These are phyloP conservation scores for Tachystola acroxantha DNA, from an alignment of 2,888 invertebrate species.

Conservation along the genomic window DNA sequence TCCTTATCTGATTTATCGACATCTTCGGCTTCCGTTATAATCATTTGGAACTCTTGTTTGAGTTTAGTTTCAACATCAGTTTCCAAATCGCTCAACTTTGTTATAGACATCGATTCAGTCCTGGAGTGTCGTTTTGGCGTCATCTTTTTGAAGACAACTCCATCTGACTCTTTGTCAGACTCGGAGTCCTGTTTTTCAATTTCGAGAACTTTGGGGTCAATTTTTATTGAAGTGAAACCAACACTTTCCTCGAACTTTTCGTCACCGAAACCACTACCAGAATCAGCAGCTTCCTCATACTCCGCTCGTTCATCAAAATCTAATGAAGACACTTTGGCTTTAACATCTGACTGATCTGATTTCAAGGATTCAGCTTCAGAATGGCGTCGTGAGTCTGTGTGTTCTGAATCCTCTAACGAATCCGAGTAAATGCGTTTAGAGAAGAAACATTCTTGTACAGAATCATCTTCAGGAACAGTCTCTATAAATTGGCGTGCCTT, in stretches of 20 bases:
- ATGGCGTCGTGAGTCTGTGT: constrained; percentile 68
- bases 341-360: constrained; percentile 71
- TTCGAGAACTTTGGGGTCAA: constrained; percentile 47
- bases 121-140: constrained; percentile 67
- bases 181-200: constrained; percentile 59
- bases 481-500: constrained; percentile 75
- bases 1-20: constrained; percentile 65
- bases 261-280: constrained; percentile 72
- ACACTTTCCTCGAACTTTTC: constrained; percentile 72
- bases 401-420: constrained; percentile 72
- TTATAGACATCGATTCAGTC: constrained; percentile 66
- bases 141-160: constrained; percentile 60
- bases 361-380: constrained; percentile 74
- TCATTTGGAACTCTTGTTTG: constrained; percentile 66
- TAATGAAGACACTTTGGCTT: constrained; percentile 67
- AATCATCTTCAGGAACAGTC: constrained; percentile 75
- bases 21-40: constrained; percentile 72
- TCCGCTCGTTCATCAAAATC: constrained; percentile 73
- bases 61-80: constrained; percentile 41
- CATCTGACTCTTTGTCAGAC: constrained; percentile 55
- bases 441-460: constrained; percentile 75
- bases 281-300: constrained; percentile 66
- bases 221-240: constrained; percentile 60
- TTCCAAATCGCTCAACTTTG: constrained; percentile 60
- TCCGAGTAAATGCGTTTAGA: constrained; percentile 74